Percentiles rank a stretch among this genome's conserved stretches.
Conservation (phyloP, 2,888 invertebrate genomes). For the Selenia dentaria region DNA sequence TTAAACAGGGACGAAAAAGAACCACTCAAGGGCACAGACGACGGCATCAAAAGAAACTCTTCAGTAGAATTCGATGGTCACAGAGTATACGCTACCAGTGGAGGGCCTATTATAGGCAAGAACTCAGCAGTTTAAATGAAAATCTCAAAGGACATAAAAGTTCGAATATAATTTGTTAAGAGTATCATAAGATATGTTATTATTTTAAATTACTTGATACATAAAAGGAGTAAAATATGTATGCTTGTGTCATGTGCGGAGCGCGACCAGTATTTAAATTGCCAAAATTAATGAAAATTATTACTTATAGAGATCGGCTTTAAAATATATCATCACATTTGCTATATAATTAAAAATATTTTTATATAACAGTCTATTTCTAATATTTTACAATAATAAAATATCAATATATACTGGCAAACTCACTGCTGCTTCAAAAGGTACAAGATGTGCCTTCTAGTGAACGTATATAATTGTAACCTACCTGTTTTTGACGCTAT, state of each 20-base stretch:
- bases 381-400: constrained; percentile 23
- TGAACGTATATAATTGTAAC: constrained; percentile 42
- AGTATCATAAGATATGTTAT: constrained; percentile 5
- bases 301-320: constrained; percentile 61
- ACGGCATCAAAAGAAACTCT: constrained; percentile 89
- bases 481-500: constrained; percentile 44
- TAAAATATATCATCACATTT: constrained; percentile 46
- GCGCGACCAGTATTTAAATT: constrained; percentile 77
- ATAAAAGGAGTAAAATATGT: constrained; percentile 28
- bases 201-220: neutral
- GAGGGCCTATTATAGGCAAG: constrained; percentile 93
- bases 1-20: constrained; percentile 90
- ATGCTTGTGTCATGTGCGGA: constrained; percentile 75
- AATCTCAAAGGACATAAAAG: constrained; percentile 1
- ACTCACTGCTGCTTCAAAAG: constrained; percentile 55
- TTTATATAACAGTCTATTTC: constrained; percentile 36
- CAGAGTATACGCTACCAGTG: constrained; percentile 92
- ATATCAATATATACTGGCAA: neutral
- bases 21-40: constrained; percentile 89
- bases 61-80: constrained; percentile 93
- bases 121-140: constrained; percentile 91
- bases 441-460: constrained; percentile 78
- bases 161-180: constrained; percentile 1
- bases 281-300: constrained; percentile 61
- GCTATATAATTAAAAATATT: constrained; percentile 38